A percentile compares a stretch with the other conserved stretches of the same genome.
Evolutionary conservation across 2,113 vertebrate genomes (phyloP).

Genomic region (Nothoprocta perdicaria): DNA sequence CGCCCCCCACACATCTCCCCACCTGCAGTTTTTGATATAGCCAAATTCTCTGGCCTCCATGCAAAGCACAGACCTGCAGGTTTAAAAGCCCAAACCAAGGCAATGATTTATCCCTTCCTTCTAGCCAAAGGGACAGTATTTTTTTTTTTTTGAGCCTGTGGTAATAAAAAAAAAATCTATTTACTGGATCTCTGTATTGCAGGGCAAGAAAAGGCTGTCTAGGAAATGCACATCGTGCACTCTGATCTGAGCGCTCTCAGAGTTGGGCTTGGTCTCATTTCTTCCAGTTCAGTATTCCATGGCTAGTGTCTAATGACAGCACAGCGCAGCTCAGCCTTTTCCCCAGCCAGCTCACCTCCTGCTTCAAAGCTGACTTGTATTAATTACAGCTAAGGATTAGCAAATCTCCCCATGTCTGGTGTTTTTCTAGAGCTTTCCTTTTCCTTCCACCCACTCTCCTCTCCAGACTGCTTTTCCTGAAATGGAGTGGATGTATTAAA

Average conservation of each 20-base stretch:
- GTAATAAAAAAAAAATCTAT: neutral
- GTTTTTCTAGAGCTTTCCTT: neutral
- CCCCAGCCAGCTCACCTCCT: neutral
- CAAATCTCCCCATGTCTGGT: neutral
- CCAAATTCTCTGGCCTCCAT: neutral
- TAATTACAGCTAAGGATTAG: neutral
- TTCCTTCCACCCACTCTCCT: neutral
- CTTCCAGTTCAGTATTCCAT: neutral
- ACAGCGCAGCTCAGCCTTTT: constrained; percentile 1
- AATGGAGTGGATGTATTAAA: constrained; percentile 40
- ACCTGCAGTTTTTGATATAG: neutral
- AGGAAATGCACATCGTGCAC: neutral
- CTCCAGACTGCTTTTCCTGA: neutral
- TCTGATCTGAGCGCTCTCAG: neutral
- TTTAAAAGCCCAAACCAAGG: neutral
- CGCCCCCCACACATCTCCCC: neutral
- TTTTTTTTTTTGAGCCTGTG: neutral
- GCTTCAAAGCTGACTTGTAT: neutral
- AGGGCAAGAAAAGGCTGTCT: neutral
- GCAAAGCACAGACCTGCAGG: neutral
- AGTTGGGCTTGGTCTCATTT: neutral
- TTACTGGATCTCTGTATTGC: neutral
- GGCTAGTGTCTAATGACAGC: neutral
- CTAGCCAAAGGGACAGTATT: neutral
- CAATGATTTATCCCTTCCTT: neutral